Evolutionary conservation across 2,888 invertebrate species (phyloP), one percentile per base, ranked within the genome.

Genomic region (Glyphotaelius pellucidus): DNA sequence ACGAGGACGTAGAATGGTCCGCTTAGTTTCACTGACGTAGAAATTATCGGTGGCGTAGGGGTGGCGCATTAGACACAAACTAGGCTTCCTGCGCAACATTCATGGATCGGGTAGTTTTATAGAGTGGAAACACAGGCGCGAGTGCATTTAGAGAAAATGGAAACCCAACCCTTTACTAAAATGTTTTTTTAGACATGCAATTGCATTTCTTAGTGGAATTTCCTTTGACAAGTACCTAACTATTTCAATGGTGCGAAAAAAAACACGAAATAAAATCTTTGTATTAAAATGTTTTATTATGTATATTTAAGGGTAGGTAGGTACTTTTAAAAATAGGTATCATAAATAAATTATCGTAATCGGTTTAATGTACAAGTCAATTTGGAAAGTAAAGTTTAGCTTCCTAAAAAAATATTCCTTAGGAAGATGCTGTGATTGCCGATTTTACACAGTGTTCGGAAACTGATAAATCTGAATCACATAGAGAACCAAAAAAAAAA

Each of bases 11-110:
- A 83, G 15, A 83, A 31, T 32, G 35, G 38, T 85, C 42, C 85
- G 9, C 85, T 85, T n/a, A 42, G 85, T n/a, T 42, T 38, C 85
- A 85, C 85, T 85, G 85, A 85, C 85, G 85, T 85, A 85, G 85
- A 85, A 83, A 83, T 83, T 32, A 31, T 83, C 85, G 12, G 85
- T 38, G 42, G 42, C 32, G 4, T 83, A n/a, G 11, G 38, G 85
- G 38, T n/a, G 85, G 85, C 85, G 85, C 31, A 85, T n/a, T 35
- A 12, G 38, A 67, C 67, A 12, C 3, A 85, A 85, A 85, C 12
- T 14, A 19, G 38, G 25, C n/a, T 12, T 38, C 38, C 38, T 38
- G 85, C 85, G 85, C 85, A 85, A 38, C 84, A 84, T 38, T 67
- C 35, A 38, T 83, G 81, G 81, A 83, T 83, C 81, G 32, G 31